phyloP scores from a whole-genome alignment of 35 echinoderm and acorn worm genomes.

The Lytechinus variegatus region DNA sequence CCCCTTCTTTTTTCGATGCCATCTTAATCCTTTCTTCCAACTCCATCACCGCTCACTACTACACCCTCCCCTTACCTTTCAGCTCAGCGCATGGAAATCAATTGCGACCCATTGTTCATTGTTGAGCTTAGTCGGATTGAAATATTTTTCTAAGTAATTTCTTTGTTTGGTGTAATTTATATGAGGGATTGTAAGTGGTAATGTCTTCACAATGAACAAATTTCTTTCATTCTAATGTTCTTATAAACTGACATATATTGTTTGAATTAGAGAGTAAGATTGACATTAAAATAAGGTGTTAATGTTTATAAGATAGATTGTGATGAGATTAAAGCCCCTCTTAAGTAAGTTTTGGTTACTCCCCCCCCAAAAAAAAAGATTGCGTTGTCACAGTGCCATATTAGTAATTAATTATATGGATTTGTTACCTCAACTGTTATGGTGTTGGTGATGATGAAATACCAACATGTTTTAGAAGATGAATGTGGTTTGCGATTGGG shows the following conservation, averaged over 20 bases:
- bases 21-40: neutral
- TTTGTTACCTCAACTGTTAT: too few species aligned
- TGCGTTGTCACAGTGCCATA: too few species aligned
- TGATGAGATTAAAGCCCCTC: too few species aligned
- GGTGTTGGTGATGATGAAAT: too few species aligned
- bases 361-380: too few species aligned
- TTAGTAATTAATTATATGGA: too few species aligned
- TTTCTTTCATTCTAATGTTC: neutral
- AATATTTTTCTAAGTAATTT: neutral
- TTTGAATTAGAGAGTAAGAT: neutral
- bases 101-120: neutral
- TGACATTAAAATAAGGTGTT: neutral
- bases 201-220: neutral
- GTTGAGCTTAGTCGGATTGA: neutral
- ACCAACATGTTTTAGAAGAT: too few species aligned
- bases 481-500: too few species aligned
- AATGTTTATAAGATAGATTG: too few species aligned
- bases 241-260: neutral
- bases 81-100: neutral
- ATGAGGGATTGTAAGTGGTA: neutral
- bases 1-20: neutral
- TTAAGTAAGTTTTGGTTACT: too few species aligned
- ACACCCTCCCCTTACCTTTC: neutral
- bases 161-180: neutral
- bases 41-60: neutral